Conservation (phyloP, 2,888 invertebrate genomes). For the Quadroppia sp. region DNA sequence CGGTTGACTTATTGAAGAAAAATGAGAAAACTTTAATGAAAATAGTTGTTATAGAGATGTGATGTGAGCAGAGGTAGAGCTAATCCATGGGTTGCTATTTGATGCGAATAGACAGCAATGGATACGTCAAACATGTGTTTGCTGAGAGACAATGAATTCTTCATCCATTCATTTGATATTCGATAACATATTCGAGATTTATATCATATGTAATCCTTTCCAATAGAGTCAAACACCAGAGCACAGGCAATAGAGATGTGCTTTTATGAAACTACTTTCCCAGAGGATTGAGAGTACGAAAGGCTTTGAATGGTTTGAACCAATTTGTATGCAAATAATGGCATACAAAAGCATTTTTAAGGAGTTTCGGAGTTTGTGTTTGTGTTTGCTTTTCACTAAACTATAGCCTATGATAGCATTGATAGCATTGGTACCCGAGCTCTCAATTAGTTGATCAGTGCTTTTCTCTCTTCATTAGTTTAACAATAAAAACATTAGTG, state of each 20-base stretch:
- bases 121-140: constrained; percentile 1
- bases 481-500: neutral
- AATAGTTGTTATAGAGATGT: constrained; percentile 29
- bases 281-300: constrained; percentile 2
- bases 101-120: neutral
- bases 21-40: neutral
- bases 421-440: neutral
- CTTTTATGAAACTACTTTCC: constrained; percentile 24
- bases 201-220: constrained; percentile 12
- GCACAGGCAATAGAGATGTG: neutral
- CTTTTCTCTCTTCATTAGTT: neutral
- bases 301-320: constrained; percentile 22
- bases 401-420: neutral
- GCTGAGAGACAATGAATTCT: constrained; percentile 10
- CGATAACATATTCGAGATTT: constrained; percentile 30
- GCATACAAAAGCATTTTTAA: constrained; percentile 27
- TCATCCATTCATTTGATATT: constrained; percentile 14
- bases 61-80: neutral
- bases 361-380: constrained; percentile 8
- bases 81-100: constrained; percentile 8
- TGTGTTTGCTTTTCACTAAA: neutral
- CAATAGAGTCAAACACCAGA: neutral
- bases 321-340: constrained; percentile 38
- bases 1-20: neutral
- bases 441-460: neutral